Evolutionary conservation across 2,888 invertebrate species (phyloP), one percentile per base, ranked within the genome.

Genomic region (Trichacis sp.): DNA sequence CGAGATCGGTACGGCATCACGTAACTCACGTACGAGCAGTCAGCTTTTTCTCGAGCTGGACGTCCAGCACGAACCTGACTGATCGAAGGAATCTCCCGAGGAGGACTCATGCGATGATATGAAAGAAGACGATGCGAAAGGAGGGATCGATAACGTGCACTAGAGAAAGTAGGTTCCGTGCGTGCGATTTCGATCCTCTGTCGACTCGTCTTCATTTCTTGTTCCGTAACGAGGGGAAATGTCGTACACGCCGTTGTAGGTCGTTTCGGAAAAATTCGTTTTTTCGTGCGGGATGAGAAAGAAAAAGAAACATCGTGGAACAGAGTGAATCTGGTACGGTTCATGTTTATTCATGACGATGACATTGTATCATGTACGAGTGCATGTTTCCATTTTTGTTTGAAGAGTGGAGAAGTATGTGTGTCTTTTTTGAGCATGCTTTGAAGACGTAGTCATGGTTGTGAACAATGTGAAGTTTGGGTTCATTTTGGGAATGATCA

Each of bases 1-100:
- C 77, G 74, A 72, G 67, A 71, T 53, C 74, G 74, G 75, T 74
- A 72, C 70, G 72, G 70, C 73, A 72, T 77, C 80, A 74, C 80
- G 81, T 81, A 80, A 79, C 80, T 81, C 78, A 78, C 77, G 77
- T 77, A 73, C 73, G 70, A 71, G 68, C 73, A 49, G 75, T 65
- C 74, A 63, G 71, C 68, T 77, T 79, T 77, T 77, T 76, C 75
- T 70, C 51, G 62, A 70, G 20, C 57, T 65, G 66, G 70, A 68
- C 56, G 71, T 53, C 72, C 72, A 55, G 60, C 56, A 70, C 64
- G 65, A 50, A 64, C 67, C 67, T 70, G 69, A 69, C 71, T 63
- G 76, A 77, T 74, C 73, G 73, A 60, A 71, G 68, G 76, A 74
- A 75, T 75, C 73, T 66, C 71, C 71, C 66, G 30, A 38, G 45